Conservation (phyloP, 35 echinoderm and acorn worm genomes). For the Ophiothrix spiculata region DNA sequence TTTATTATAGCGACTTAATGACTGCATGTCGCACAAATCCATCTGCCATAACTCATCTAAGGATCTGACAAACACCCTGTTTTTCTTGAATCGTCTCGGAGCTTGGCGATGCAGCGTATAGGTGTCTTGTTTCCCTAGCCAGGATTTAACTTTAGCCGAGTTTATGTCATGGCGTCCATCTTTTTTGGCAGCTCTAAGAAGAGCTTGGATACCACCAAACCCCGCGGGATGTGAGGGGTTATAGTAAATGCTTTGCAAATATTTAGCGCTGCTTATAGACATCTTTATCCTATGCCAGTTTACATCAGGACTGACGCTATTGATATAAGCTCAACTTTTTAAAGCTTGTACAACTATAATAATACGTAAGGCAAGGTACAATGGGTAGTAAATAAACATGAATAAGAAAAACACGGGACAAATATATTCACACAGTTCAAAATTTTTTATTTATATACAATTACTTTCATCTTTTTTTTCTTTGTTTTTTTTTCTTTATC, state of each 20-base stretch:
- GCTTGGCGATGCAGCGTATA: conserved; percentile 50
- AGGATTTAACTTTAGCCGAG: conserved; percentile 14
- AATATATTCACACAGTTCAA: no score
- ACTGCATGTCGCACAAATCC: conserved; percentile 29
- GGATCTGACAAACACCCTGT: conserved; percentile 14
- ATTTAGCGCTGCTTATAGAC: conserved; percentile 7
- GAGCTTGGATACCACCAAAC: conserved; percentile 40
- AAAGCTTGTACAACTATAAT: no score
- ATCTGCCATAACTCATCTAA: conserved; percentile 40
- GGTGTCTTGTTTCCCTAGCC: conserved; percentile 36
- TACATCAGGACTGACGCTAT: no score
- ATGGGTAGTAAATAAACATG: no score
- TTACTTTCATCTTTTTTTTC: no score
- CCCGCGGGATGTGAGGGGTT: conserved; percentile 21
- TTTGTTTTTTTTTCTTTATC: no score
- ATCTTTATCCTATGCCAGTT: no score
- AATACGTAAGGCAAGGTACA: no score
- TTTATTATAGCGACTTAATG: conserved; percentile 10
- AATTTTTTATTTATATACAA: no score
- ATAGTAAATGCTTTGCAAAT: conserved; percentile 30
- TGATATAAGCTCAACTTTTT: no score
- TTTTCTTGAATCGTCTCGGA: conserved; percentile 8
- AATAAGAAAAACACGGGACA: no score
- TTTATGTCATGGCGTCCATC: background rate
- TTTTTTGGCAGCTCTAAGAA: background rate